A percentile compares a stretch with the other conserved stretches of the same genome.
Evolutionary conservation across 1,140 invertebrate genomes (phyloP).

Genomic region (Carcinoscorpius rotundicauda): DNA sequence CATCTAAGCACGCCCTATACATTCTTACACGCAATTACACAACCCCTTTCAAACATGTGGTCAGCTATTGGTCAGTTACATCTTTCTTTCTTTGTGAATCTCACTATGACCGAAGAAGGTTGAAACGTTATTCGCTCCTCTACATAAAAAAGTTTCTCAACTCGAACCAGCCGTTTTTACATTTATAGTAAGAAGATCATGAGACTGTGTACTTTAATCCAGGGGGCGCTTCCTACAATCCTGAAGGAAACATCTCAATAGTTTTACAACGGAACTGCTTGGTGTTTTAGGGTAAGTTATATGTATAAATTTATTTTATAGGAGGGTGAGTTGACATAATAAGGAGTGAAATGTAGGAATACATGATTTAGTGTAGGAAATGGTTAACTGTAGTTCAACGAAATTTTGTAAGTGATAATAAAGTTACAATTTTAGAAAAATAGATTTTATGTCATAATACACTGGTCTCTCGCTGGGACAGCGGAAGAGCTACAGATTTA

Average conservation of each 20-base stretch:
- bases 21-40: too few species aligned
- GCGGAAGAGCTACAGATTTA: too few species aligned
- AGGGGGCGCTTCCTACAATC: slow-evolving; percentile 84
- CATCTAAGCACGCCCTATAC: too few species aligned
- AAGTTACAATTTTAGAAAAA: not conserved
- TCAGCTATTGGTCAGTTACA: too few species aligned
- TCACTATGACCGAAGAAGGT: too few species aligned
- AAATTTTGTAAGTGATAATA: not conserved
- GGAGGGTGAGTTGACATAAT: not conserved
- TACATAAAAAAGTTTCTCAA: too few species aligned
- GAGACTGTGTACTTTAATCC: slow-evolving; percentile 79
- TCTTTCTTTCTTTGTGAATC: too few species aligned
- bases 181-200: slow-evolving; percentile 57
- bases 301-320: not conserved
- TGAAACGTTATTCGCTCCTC: too few species aligned
- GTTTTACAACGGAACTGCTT: slow-evolving; percentile 65
- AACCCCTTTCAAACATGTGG: too few species aligned
- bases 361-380: not conserved
- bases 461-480: too few species aligned
- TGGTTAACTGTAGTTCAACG: not conserved
- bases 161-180: too few species aligned
- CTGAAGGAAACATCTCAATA: slow-evolving; percentile 65
- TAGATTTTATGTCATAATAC: too few species aligned
- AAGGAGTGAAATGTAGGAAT: not conserved
- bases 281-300: slow-evolving; percentile 51